Evolutionary conservation across 1,140 invertebrate genomes (phyloP), one percentile per base, ranked within the genome.

Genomic region (Muscidifurax raptorellus): DNA sequence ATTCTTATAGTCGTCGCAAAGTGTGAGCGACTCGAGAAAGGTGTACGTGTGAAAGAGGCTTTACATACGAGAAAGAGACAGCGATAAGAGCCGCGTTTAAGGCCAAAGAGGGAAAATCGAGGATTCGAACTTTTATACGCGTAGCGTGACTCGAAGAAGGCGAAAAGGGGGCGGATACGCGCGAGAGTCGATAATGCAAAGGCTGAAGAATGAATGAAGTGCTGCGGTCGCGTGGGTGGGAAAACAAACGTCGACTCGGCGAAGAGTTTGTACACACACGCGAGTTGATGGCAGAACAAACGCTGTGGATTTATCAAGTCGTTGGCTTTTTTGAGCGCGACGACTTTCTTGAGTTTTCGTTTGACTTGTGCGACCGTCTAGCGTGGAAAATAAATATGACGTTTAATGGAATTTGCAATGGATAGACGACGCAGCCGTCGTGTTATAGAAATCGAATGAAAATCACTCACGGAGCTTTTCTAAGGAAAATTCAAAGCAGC

Each of bases 101-200:
- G 78, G 27, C 71, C 10, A n/a, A 79, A 36, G 18, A 40, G 36
- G 12, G n/a, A 75, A 75, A 75, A 75, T 75, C 40, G 72, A 32
- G 30, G 32, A n/a, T 75, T 75, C 72, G 67, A 71, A 32, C 27
- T 18, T 30, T 28, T 71, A n/a, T n/a, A 71, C 67, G 67, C 67
- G 67, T 15, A 30, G 22, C 0, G 15, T 7, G 52, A 6, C n/a
- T n/a, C n/a, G 6, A n/a, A n/a, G 22, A 59, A n/a, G 52, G 52
- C n/a, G 52, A 59, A 59, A 59, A 59, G 52, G 52, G 52, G 52
- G 22, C 5, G 1, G 44, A 0, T 3, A 13, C 22, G 25, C 25
- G 27, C 18, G 18, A 18, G 52, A 28, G 25, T 69, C 66, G 66
- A 69, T 69, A 69, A 69, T 69, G 66, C 66, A 69, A 69, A 69